Evolutionary conservation across 2,113 vertebrate genomes (phyloP), one percentile per base, ranked within the genome.

Genomic region (Aegithalos caudatus): DNA sequence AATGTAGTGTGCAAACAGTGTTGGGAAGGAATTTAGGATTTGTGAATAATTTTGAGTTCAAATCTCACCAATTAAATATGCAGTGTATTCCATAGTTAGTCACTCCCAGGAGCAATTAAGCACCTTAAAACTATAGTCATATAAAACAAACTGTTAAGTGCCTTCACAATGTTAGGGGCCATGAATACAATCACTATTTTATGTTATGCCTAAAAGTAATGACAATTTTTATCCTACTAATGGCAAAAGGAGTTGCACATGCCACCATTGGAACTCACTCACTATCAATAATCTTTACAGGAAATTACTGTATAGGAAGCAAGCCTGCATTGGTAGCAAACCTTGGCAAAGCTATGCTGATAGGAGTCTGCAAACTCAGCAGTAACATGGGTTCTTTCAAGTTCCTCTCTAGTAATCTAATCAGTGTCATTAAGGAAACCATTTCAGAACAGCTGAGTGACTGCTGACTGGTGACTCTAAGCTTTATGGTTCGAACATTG

Each of bases 371-470:
- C 79, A 86, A 70, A 77, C 87, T 77, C 92, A 91, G 94, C 93
- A 90, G 58, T 37, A 81, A 66, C 0, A 0, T 33, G 38, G 60
- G n/a, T 31, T 77, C 91, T 61, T 80, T 77, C 50, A 66, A 86
- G 47, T 70, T 90, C 54, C 87, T 78, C 19, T 90, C 90, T 73
- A 81, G 57, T 76, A 94, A 87, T 88, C 81, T 94, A 50, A 90
- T 82, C 81, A 48, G 62, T 0, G 4, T 73, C 58, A 77, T 92
- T 80, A 91, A 85, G 79, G 74, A 91, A 89, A 87, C 35, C 50
- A 77, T 91, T 85, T 21, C 84, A 90, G 90, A 90, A 73, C 20
- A 65, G 81, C 42, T 67, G 54, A 78, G 38, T 53, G 64, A 15
- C 37, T 77, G 38, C 72, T 86, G 62, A 78, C 56, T 51, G 56